Evolutionary conservation across 2,113 vertebrate genomes (phyloP).

Genomic region (Ceratotherium simum): DNA sequence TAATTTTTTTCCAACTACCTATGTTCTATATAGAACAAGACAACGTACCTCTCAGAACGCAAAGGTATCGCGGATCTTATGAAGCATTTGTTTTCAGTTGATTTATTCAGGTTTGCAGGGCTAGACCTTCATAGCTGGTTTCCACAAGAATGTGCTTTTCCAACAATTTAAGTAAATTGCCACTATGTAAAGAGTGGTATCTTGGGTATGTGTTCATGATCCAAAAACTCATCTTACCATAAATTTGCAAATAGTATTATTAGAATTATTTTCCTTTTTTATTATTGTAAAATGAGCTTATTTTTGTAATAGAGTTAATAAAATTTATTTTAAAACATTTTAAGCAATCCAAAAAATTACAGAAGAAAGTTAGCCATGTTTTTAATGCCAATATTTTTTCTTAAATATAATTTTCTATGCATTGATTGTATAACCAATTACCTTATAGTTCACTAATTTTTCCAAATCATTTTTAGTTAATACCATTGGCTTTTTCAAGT

Average conservation of each 20-base stretch:
- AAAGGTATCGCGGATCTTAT: not conserved
- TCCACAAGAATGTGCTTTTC: not conserved
- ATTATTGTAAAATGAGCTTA: not conserved
- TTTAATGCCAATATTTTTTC: not conserved
- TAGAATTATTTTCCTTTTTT: not conserved
- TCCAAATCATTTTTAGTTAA: not conserved
- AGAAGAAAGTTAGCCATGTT: not conserved
- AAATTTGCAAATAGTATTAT: not conserved
- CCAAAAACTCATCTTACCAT: not conserved
- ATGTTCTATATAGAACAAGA: not conserved
- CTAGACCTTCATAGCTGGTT: not conserved
- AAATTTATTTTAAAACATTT: not conserved
- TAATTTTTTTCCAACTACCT: not conserved
- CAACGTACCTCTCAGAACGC: not conserved
- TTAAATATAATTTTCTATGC: not conserved
- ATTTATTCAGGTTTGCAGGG: not conserved
- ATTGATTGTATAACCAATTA: not conserved
- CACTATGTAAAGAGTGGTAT: not conserved
- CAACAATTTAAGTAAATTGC: not conserved
- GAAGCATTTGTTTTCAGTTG: not conserved
- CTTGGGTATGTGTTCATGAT: not conserved
- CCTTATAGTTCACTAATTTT: not conserved
- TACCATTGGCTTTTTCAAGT: not conserved
- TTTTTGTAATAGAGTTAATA: not conserved
- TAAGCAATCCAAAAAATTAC: not conserved